Evolutionary conservation across 2,113 vertebrate species (phyloP).

Genomic region (Oceanodroma tethys): DNA sequence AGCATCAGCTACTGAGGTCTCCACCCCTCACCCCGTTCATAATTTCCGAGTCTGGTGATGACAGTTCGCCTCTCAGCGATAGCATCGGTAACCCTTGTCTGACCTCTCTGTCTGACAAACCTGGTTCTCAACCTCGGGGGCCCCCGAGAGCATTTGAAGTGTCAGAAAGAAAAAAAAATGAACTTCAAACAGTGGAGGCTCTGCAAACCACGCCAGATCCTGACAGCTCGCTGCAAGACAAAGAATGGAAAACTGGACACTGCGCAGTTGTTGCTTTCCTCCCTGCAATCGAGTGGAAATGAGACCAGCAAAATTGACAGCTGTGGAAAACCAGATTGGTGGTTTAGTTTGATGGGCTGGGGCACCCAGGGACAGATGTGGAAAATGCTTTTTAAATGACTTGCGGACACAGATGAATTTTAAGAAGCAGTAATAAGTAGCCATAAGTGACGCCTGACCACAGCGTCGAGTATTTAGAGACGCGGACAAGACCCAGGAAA

Average conservation of each 20-base stretch:
- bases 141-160: conserved; percentile 15
- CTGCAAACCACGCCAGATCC: background rate
- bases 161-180: background rate
- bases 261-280: background rate
- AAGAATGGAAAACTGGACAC: conserved; percentile 45
- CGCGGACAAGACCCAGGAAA: background rate
- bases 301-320: conserved; percentile 39
- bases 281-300: conserved; percentile 13
- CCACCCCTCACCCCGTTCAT: background rate
- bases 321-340: conserved; percentile 55
- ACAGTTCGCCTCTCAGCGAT: conserved; percentile 18
- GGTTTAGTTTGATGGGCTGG: conserved; percentile 26
- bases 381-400: conserved; percentile 52
- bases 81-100: conserved; percentile 31
- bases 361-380: conserved; percentile 42
- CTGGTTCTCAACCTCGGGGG: conserved; percentile 11
- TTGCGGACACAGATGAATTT: conserved; percentile 50
- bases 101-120: conserved; percentile 49
- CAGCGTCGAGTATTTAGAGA: conserved; percentile 16
- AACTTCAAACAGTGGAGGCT: conserved; percentile 35
- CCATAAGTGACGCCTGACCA: background rate
- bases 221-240: conserved; percentile 39
- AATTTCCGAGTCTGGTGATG: background rate
- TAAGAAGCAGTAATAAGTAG: conserved; percentile 63
- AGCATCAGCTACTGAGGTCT: background rate